Conservation (phyloP, 2,888 invertebrate genomes). For the Gymnosoma rotundatum region DNA sequence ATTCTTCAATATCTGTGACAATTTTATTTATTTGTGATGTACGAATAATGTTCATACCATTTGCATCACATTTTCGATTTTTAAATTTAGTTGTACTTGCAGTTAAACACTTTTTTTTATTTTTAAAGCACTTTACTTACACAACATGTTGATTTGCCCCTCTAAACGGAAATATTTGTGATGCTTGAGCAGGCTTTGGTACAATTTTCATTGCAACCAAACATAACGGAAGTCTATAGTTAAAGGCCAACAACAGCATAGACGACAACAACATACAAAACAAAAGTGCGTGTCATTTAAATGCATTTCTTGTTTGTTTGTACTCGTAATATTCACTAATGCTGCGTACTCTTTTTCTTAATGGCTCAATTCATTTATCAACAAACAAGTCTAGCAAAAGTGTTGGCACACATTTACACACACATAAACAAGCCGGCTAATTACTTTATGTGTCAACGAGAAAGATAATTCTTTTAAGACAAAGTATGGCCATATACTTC, state of each 20-base stretch:
- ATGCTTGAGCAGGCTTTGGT: constrained; percentile 54
- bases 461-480: too few species aligned
- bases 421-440: constrained; percentile 21
- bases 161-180: constrained; percentile 62
- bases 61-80: too few species aligned
- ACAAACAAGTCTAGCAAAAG: constrained; percentile 16
- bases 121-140: too few species aligned
- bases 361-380: constrained; percentile 60
- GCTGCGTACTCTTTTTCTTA: constrained; percentile 7
- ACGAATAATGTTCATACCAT: too few species aligned
- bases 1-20: too few species aligned
- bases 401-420: constrained; percentile 51
- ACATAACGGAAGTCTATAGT: constrained; percentile 61
- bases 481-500: too few species aligned
- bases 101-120: too few species aligned
- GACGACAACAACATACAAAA: not conserved
- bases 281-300: constrained; percentile 19
- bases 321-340: constrained; percentile 3
- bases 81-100: too few species aligned
- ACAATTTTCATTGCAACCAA: constrained; percentile 32
- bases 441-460: constrained; percentile 10
- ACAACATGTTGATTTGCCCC: not conserved
- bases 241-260: constrained; percentile 25
- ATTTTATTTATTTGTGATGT: too few species aligned
- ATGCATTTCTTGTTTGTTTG: not conserved